Evolutionary conservation across 1,140 invertebrate genomes (phyloP).

Genomic region (Aplysia californica): DNA sequence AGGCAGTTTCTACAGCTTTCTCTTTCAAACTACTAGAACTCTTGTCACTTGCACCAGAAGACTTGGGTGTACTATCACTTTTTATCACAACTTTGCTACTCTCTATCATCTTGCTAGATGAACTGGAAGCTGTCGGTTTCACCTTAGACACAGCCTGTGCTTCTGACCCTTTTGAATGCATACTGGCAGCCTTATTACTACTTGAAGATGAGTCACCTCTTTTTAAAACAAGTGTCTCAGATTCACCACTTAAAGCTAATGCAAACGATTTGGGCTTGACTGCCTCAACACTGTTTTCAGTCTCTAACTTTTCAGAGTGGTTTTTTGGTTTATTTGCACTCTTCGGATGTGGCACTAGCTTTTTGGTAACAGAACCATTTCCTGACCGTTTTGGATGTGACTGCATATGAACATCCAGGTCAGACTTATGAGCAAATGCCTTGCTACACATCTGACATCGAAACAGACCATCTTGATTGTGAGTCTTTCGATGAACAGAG

Average conservation of each 20-base stretch:
- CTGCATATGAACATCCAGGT: conserved; percentile 19
- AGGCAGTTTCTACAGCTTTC: background rate
- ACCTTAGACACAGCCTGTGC: no score
- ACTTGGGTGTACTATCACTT: no score
- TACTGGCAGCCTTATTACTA: no score
- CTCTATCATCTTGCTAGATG: no score
- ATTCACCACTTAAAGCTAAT: conserved; percentile 7
- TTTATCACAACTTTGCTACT: no score
- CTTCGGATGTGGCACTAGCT: no score
- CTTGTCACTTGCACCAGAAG: no score
- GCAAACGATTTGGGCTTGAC: conserved; percentile 20
- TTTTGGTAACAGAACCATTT: background rate
- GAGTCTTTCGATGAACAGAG: conserved; percentile 22
- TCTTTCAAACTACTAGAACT: background rate
- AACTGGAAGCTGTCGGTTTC: no score
- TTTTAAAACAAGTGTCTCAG: background rate
- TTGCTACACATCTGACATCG: conserved; percentile 25
- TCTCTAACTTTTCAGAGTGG: no score
- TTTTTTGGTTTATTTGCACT: no score
- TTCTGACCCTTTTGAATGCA: no score
- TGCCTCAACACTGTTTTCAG: no score
- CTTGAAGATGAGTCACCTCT: background rate
- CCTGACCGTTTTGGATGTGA: conserved; percentile 18
- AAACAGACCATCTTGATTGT: conserved; percentile 9
- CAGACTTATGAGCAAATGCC: conserved; percentile 21